Conservation (phyloP, 2,797 vertebrate species). For the Phoxinus dragarum region DNA sequence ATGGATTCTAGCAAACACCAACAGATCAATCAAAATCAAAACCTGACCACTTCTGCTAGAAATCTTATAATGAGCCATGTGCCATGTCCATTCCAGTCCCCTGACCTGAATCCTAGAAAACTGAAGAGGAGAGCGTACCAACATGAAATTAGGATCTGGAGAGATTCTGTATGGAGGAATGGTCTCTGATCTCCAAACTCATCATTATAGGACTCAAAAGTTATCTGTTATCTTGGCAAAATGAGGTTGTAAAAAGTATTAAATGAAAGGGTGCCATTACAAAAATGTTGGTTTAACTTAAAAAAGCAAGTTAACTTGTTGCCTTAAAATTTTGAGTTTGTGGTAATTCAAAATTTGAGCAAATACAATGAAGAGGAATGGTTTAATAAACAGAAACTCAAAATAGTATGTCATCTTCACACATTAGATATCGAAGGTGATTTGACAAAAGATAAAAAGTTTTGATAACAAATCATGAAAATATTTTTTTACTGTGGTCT, state of each 20-base stretch:
- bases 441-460: no score
- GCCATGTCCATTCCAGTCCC: neutral
- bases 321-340: no score
- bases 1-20: neutral
- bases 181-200: neutral
- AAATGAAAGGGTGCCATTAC: neutral
- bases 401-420: no score
- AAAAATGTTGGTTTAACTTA: no score
- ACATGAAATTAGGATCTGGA: neutral
- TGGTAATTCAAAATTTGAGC: no score
- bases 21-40: neutral
- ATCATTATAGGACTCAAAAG: neutral
- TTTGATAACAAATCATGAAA: no score
- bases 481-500: no score
- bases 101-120: neutral
- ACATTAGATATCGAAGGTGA: no score
- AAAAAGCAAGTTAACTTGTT: no score
- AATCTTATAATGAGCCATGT: neutral
- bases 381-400: no score
- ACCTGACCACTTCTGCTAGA: neutral
- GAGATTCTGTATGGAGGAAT: neutral
- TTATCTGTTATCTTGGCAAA: neutral
- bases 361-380: no score
- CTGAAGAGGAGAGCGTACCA: neutral
- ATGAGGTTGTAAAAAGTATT: neutral